phyloP scores from a whole-genome alignment of 2,113 vertebrate species.

The Carassius gibelio region DNA sequence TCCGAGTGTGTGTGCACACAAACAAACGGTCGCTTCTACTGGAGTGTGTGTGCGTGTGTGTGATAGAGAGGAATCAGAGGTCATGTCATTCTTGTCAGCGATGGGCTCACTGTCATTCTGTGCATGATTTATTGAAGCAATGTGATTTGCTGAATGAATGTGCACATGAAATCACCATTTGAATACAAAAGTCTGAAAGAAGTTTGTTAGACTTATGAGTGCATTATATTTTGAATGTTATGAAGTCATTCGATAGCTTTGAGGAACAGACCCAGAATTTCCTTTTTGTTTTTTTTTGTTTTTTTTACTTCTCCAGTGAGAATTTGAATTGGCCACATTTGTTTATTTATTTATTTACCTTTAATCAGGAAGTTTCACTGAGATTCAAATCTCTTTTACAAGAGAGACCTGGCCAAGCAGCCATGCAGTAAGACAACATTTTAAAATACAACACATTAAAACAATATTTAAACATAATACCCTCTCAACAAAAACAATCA shows the following conservation, averaged over 20 bases:
- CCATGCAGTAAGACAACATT: too few species aligned
- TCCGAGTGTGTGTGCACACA: neutral
- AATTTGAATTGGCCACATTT: neutral
- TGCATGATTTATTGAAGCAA: constrained; percentile 19
- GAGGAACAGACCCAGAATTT: neutral
- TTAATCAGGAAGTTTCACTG: too few species aligned
- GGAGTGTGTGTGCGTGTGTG: constrained; percentile 5
- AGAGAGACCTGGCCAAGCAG: too few species aligned
- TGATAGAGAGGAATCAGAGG: constrained; percentile 22
- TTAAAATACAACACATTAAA: too few species aligned
- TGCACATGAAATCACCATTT: neutral
- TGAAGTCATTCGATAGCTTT: neutral
- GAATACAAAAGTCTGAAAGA: neutral
- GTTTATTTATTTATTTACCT: too few species aligned
- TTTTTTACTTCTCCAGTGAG: neutral
- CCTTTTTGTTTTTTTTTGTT: too few species aligned
- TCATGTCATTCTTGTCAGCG: constrained; percentile 28
- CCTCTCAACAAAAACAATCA: too few species aligned
- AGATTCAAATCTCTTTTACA: too few species aligned
- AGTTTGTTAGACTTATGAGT: neutral
- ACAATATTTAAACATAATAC: too few species aligned
- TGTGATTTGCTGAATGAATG: too few species aligned
- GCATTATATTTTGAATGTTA: neutral
- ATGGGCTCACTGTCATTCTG: constrained; percentile 2
- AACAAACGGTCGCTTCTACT: neutral